These are phyloP conservation scores for Eolophus roseicapilla DNA, from an alignment of 2,113 vertebrate species.

Conservation along the genomic window DNA sequence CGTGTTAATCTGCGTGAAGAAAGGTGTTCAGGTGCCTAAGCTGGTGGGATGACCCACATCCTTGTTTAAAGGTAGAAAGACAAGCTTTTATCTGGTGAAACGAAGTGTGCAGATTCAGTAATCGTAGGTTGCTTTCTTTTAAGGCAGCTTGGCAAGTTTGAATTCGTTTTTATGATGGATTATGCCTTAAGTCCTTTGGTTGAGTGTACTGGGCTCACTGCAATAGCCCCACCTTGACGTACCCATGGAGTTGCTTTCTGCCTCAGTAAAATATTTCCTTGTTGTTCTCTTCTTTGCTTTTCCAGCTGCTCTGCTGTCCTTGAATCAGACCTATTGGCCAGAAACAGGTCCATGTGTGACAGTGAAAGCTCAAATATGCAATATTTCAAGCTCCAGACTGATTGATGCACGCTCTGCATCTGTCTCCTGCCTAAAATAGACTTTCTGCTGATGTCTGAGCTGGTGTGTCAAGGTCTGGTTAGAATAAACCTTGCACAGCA, in stretches of 20 bases:
- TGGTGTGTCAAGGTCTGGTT: background rate
- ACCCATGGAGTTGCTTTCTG: background rate
- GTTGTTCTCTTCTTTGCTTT: background rate
- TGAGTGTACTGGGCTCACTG: background rate
- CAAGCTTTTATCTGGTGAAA: background rate
- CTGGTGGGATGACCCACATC: background rate
- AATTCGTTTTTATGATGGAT: background rate
- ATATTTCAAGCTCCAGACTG: constrained; percentile 5
- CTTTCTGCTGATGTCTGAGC: background rate
- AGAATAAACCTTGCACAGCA: background rate
- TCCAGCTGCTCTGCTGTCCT: constrained; percentile 35
- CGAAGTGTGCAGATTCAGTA: background rate
- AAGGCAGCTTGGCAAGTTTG: background rate
- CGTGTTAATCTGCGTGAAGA: rapidly evolving
- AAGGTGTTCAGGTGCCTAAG: background rate
- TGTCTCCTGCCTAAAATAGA: background rate
- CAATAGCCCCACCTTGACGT: background rate
- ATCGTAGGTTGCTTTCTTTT: background rate
- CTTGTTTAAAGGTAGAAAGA: background rate
- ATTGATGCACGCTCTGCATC: background rate
- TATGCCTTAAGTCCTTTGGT: background rate
- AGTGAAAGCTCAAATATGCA: background rate
- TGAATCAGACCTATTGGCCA: background rate
- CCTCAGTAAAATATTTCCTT: background rate
- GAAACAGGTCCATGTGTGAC: background rate